Percentiles rank a stretch among this genome's conserved stretches.
Conservation (phyloP, 2,113 vertebrate species). For the Sinosuthora webbiana region DNA sequence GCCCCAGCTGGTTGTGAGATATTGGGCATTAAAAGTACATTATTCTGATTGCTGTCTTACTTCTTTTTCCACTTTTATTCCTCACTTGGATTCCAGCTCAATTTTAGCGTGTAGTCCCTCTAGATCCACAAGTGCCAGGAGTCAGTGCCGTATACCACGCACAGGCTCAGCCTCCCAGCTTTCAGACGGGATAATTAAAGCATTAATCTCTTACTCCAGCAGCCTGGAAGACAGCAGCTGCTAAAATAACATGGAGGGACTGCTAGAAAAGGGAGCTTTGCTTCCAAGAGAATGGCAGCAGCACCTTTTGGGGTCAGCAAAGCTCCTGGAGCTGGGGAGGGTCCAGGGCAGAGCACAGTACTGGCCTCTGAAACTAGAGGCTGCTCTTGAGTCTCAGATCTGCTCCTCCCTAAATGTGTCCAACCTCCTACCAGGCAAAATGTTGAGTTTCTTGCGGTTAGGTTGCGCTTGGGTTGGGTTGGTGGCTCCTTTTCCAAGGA, state of each 20-base stretch:
- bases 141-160: slow-evolving; percentile 23
- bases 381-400: slow-evolving; percentile 22
- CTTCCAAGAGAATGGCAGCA: background rate
- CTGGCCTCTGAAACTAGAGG: slow-evolving; percentile 42
- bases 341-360: background rate
- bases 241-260: slow-evolving; percentile 16
- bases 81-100: slow-evolving; percentile 53
- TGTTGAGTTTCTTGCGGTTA: background rate
- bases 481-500: background rate
- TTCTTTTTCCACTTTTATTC: slow-evolving; percentile 39
- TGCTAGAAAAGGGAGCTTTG: background rate
- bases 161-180: slow-evolving; percentile 45
- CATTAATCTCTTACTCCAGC: slow-evolving; percentile 69
- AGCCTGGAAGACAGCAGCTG: slow-evolving; percentile 55
- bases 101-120: slow-evolving; percentile 52
- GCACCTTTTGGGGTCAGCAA: background rate
- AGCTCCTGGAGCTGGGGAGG: background rate
- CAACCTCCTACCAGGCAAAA: rapidly evolving
- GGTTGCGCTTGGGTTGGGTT: background rate
- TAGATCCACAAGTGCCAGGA: slow-evolving; percentile 54
- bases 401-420: background rate
- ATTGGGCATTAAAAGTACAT: slow-evolving; percentile 63
- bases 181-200: slow-evolving; percentile 65
- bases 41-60: slow-evolving; percentile 54
- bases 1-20: slow-evolving; percentile 62